Base-by-base conservation (phyloP, 2,888 invertebrate genomes). In the Eupithecia abbreviata region DNA sequence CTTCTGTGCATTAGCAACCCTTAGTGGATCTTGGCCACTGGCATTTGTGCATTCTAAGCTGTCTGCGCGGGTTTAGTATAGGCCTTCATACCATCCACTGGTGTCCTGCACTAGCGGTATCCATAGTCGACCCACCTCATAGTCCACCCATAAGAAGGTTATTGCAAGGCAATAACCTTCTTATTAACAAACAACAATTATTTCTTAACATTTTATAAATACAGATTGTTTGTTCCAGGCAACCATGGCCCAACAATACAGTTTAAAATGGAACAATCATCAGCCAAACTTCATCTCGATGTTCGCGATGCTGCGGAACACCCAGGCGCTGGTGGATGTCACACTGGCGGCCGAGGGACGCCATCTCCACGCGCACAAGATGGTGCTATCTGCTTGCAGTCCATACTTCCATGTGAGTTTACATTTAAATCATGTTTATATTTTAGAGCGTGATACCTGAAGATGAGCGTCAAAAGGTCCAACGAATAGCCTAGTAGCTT, bases 261-360 rank as follows among this genome's bases (percentile, higher is more conserved):
- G 97, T 88, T 93, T 98, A 85, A 93, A 98, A 85, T 98, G 98
- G 98, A 98, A 98, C 94, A 98, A 98, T 95, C 98, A 98, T 95
- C 98, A 98, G 89, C 98, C 98, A 73, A 98, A 98, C 92, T 98
- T 98, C 90, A 98, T 98, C 86, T 97, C 98, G 10, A 98, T 98
- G 88, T 98, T 98, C 92, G 97, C 98, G 67, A 97, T 96, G 85
- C 95, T 98, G 83, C 95, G 98, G 81, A 97, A 97, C 89, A 98
- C 97, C 86, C 98, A 98, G 89, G 97, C 97, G 4, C 93, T 98
- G 84, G 98, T 98, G 75, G 98, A 98, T 91, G 98, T 98, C 69
- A 98, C 98, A 7, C 93, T 98, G 81, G 98, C 98, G n/a, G 98
- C 98, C 7, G 98, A 98, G 90, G 98, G 98, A 43, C 96, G 97